phyloP scores from a whole-genome alignment of 2,888 invertebrate genomes.

The Linyphia triangularis region DNA sequence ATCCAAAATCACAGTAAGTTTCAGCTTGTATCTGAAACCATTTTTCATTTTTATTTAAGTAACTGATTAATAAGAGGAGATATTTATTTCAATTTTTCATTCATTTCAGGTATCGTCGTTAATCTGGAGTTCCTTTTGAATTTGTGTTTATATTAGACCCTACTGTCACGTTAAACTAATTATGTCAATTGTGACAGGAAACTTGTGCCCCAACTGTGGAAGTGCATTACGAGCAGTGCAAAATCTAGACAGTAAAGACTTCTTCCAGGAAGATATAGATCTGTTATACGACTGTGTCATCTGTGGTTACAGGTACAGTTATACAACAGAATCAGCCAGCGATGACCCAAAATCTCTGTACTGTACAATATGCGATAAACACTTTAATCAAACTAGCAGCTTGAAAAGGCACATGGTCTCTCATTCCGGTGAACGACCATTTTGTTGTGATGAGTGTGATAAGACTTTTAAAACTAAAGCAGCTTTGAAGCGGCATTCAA shows the following conservation, averaged over 20 bases:
- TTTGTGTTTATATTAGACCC: no score
- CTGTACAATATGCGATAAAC: constrained; percentile 59
- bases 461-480: constrained; percentile 67
- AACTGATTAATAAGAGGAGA: no score
- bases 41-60: no score
- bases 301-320: constrained; percentile 65
- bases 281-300: constrained; percentile 45
- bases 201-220: constrained; percentile 53
- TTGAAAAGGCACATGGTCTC: constrained; percentile 58
- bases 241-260: constrained; percentile 18
- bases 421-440: constrained; percentile 62
- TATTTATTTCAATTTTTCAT: no score
- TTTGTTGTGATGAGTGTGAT: constrained; percentile 56
- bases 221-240: constrained; percentile 35
- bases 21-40: no score
- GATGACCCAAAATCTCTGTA: constrained; percentile 41
- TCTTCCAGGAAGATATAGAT: not conserved
- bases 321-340: constrained; percentile 1
- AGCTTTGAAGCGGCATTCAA: constrained; percentile 63
- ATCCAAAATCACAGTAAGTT: no score
- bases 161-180: not conserved
- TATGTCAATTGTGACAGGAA: constrained; percentile 17
- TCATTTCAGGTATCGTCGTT: not conserved
- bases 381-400: constrained; percentile 45
- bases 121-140: not conserved